Evolutionary conservation across 1,140 invertebrate species (phyloP), one percentile per base, ranked within the genome.

Genomic region (Neuroterus valhalla): DNA sequence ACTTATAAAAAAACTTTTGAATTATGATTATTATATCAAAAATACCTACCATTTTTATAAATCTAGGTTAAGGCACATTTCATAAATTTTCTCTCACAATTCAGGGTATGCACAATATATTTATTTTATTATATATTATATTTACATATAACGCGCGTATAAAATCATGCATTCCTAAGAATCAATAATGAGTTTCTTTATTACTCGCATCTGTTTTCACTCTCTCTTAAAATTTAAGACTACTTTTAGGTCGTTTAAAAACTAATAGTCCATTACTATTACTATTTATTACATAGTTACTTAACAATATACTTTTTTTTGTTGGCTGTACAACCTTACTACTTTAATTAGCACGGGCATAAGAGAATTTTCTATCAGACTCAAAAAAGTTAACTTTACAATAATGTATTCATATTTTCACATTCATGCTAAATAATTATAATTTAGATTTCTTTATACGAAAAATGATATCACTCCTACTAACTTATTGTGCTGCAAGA

Each of bases 271-370:
- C 12, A 62, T 62, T 62, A 62, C 31, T n/a, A 62, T 62, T 6
- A 62, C 31, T 62, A 15, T n/a, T 62, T 19, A 68, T 77, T 74
- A 66, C 62, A 71, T 77, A 71, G 55, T 74, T 70, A 72, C 73
- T 71, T 44, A 46, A 73, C 68, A 73, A 71, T 66, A 45, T 43
- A 19, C n/a, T 74, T 45, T 45, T 70, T 71, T 71, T 77, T 73
- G n/a, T 46, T 21, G 26, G 52, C 52, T 62, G 52, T 62, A 62
- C 55, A 62, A 52, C 23, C 50, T 52, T 52, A 26, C 26, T 23
- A 55, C 50, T 62, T 62, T 15, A 62, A 31, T 62, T 62, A 62
- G 23, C 23, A 62, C 26, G 12, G 3, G 23, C n/a, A 62, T 62
- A 14, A 62, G 31, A 15, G 12, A 15, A 62, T 62, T 62, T 38